A percentile compares a stretch with the other conserved stretches of the same genome.
These are phyloP conservation scores for Apistogramma diplotaenia DNA, from an alignment of 2,113 vertebrate species.

Conservation along the genomic window DNA sequence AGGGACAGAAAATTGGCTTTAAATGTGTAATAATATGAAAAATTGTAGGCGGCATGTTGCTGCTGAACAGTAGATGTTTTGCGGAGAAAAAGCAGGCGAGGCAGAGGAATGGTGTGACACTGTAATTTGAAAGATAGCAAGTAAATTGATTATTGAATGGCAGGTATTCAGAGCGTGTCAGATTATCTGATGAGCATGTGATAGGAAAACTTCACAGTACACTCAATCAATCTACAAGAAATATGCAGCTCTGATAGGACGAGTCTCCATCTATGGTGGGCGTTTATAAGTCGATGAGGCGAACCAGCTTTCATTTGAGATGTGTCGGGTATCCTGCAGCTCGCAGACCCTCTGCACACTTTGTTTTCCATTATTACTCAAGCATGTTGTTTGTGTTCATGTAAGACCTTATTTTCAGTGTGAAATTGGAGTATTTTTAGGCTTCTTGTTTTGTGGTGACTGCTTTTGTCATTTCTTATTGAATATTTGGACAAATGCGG, in stretches of 20 bases:
- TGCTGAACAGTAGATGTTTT: slow-evolving; percentile 10
- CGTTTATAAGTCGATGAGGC: not conserved
- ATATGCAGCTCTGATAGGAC: not conserved
- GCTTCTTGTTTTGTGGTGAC: not conserved
- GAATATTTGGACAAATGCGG: not conserved
- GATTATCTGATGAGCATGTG: slow-evolving; percentile 35
- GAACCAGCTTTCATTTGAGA: not conserved
- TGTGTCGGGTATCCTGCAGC: not conserved
- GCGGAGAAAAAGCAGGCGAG: not conserved
- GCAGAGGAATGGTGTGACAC: not conserved
- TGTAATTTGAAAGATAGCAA: slow-evolving; percentile 20
- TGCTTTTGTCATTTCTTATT: not conserved
- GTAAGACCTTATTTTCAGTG: not conserved
- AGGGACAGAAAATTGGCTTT: not conserved
- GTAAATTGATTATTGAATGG: slow-evolving; percentile 52
- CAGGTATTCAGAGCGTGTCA: slow-evolving; percentile 48
- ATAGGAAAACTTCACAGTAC: slow-evolving; percentile 33
- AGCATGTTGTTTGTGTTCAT: not conserved
- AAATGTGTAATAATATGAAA: slow-evolving; percentile 13
- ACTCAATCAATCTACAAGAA: slow-evolving; percentile 31
- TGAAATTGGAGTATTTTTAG: not conserved
- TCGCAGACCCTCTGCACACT: not conserved
- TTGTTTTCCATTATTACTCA: not conserved
- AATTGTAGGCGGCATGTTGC: not conserved
- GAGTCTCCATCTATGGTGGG: not conserved